Base-by-base conservation (phyloP, 2,888 invertebrate species). In the Mythimna albipuncta region DNA sequence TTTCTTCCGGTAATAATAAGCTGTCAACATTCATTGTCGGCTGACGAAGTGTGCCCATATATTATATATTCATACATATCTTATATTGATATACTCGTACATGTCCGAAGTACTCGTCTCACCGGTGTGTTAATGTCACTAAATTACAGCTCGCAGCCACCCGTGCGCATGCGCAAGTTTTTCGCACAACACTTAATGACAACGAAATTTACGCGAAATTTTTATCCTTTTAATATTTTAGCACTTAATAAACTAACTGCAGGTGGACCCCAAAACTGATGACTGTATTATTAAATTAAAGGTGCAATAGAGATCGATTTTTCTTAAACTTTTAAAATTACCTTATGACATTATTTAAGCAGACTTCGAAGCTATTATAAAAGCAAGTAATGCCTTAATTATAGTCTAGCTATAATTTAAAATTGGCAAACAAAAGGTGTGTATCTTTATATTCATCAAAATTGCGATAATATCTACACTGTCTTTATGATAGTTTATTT, bases 41-140 rank as follows among this genome's bases (percentile, higher is more conserved):
- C 26, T 50, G n/a, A 52, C 54, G 58, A 63, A 9, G 62, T 26
- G 32, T 47, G n/a, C 52, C 11, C 1, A 47, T 9, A 61, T 55
- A 19, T 21, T 35, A 19, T 9, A n/a, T 26, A 58, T 59, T 19
- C 21, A 59, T 47, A 72, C 38, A 59, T 59, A 52, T 35, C 58
- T 26, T 52, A 62, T 41, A 26, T 47, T 74, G 57, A 74, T 80
- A 67, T 50, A 26, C 26, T 26, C 26, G 26, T 26, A 72, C 54
- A 16, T 35, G 65, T 57, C 55, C 21, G n/a, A 64, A 77, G 78
- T 83, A 84, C 75, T 72, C 68, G 77, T 75, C 77, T 76, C 65
- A 69, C 80, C 85, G 72, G 75, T 77, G 75, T 76, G 72, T 68
- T 88, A 87, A 89, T 88, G 87, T 84, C 81, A 75, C 83, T 79